Evolutionary conservation across 1,140 invertebrate genomes (phyloP).

Genomic region (Cydia strobilella): DNA sequence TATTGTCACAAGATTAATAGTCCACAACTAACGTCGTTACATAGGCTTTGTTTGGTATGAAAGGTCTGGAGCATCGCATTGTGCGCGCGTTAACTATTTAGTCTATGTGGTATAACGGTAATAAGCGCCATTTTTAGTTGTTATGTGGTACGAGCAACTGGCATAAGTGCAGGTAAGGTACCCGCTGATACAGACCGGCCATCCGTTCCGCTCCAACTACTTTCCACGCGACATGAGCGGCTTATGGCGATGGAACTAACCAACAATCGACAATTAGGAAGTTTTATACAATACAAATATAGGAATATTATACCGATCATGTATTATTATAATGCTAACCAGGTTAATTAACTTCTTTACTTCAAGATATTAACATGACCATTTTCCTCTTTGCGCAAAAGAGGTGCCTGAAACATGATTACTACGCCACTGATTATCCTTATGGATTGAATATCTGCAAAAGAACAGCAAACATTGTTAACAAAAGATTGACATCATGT

Average conservation of each 20-base stretch:
- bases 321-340: background rate
- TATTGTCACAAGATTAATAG: conserved; percentile 47
- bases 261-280: conserved; percentile 12
- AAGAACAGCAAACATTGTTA: too few species aligned
- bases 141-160: conserved; percentile 44
- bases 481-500: too few species aligned
- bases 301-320: background rate
- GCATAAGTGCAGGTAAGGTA: conserved; percentile 42
- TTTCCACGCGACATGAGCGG: conserved; percentile 9
- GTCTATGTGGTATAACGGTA: conserved; percentile 61
- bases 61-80: conserved; percentile 52
- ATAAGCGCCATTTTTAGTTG: conserved; percentile 62
- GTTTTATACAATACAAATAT: background rate
- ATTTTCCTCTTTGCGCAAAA: background rate
- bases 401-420: background rate
- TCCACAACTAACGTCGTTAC: conserved; percentile 42
- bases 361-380: background rate
- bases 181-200: conserved; percentile 32
- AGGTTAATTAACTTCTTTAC: background rate
- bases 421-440: background rate
- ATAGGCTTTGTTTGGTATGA: conserved; percentile 39
- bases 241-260: conserved; percentile 5
- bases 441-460: background rate
- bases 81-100: conserved; percentile 50
- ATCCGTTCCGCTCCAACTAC: conserved; percentile 46